These are phyloP conservation scores for Timandra comae DNA, from an alignment of 2,888 invertebrate species.

Conservation along the genomic window DNA sequence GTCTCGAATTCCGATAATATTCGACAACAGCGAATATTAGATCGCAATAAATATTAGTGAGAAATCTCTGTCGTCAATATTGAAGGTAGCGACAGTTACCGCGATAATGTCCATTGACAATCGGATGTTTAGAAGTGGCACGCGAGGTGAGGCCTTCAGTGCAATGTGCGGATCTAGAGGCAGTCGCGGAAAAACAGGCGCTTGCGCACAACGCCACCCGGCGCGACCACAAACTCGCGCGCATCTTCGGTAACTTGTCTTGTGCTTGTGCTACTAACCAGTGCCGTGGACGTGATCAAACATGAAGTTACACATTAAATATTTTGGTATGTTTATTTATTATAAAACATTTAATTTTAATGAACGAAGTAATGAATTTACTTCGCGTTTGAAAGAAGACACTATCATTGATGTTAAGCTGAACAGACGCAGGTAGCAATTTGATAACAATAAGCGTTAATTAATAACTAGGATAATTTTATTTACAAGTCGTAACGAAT, in stretches of 20 bases:
- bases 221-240: slow-evolving; percentile 27
- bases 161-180: slow-evolving; percentile 34
- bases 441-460: slow-evolving; percentile 18
- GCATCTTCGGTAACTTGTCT: slow-evolving; percentile 30
- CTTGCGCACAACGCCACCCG: slow-evolving; percentile 47
- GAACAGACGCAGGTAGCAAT: slow-evolving; percentile 1
- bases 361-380: not conserved
- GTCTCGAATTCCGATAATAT: slow-evolving; percentile 17
- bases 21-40: slow-evolving; percentile 8
- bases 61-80: not conserved
- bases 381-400: too few species aligned
- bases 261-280: slow-evolving; percentile 40
- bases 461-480: slow-evolving; percentile 12
- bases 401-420: too few species aligned
- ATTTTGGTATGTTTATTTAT: slow-evolving; percentile 52
- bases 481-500: slow-evolving; percentile 4
- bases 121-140: slow-evolving; percentile 49
- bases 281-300: slow-evolving; percentile 32
- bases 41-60: not conserved
- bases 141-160: slow-evolving; percentile 45
- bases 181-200: slow-evolving; percentile 59
- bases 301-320: slow-evolving; percentile 61
- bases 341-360: slow-evolving; percentile 1
- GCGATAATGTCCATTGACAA: slow-evolving; percentile 35
- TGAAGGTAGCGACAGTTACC: slow-evolving; percentile 8